Conservation (phyloP, 2,888 invertebrate genomes). For the Shargacucullia verbasci region DNA sequence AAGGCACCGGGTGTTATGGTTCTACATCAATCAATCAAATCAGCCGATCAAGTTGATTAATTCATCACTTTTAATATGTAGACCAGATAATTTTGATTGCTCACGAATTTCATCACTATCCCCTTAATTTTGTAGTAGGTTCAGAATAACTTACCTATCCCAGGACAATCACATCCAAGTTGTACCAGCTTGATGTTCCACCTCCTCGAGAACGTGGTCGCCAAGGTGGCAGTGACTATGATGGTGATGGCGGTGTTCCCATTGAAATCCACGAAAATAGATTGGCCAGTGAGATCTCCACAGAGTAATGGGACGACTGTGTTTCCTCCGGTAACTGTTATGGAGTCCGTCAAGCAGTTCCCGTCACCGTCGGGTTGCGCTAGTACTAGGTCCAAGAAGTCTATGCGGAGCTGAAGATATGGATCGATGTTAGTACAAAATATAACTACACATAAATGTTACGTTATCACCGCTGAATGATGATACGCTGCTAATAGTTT, state of each 20-base stretch:
- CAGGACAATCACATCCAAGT: conserved; percentile 92
- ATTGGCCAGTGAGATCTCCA: conserved; percentile 94
- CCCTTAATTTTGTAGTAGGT: too few relatives aligned
- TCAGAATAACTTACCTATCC: conserved; percentile 85
- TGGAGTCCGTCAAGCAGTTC: conserved; percentile 91
- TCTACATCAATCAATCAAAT: too few relatives aligned
- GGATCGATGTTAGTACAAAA: background rate
- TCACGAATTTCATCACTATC: too few relatives aligned
- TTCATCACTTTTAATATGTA: too few relatives aligned
- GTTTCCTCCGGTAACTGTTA: conserved; percentile 92
- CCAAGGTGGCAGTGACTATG: conserved; percentile 90
- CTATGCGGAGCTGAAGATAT: conserved; percentile 91
- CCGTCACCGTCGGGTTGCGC: conserved; percentile 93
- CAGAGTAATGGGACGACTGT: conserved; percentile 92
- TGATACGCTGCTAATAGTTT: too few relatives aligned
- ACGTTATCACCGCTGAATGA: background rate
- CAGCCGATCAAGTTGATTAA: too few relatives aligned
- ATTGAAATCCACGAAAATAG: conserved; percentile 93
- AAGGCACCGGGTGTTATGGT: too few relatives aligned
- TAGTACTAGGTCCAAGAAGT: conserved; percentile 92
- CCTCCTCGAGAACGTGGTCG: conserved; percentile 90
- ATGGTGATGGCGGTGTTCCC: conserved; percentile 91
- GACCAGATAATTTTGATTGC: too few relatives aligned
- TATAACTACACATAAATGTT: background rate
- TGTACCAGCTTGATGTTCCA: conserved; percentile 94